A percentile compares a stretch with the other conserved stretches of the same genome.
Conservation (phyloP, 1,140 invertebrate genomes). For the Pseudoatta argentina region DNA sequence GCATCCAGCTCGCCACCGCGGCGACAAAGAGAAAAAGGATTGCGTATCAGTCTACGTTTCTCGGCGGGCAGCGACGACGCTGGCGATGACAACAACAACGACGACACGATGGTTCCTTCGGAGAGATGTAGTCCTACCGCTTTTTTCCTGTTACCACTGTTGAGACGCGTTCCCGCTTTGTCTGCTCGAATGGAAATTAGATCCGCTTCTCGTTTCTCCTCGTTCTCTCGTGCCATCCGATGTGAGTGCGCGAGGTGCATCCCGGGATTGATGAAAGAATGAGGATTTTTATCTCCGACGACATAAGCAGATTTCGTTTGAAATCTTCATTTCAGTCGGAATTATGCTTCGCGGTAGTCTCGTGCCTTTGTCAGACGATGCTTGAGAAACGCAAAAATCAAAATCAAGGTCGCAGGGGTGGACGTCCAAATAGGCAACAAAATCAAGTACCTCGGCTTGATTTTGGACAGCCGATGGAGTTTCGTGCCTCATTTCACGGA, state of each 20-base stretch:
- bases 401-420: too few species aligned
- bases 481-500: too few species aligned
- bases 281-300: slow-evolving; percentile 35
- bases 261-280: slow-evolving; percentile 40
- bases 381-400: too few species aligned
- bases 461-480: too few species aligned
- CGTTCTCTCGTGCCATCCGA: background rate
- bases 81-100: background rate
- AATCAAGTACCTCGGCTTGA: too few species aligned
- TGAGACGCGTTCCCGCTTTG: slow-evolving; percentile 35
- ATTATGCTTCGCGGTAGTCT: slow-evolving; percentile 24
- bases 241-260: background rate
- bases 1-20: background rate
- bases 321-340: slow-evolving; percentile 51
- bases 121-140: slow-evolving; percentile 46
- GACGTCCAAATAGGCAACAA: too few species aligned
- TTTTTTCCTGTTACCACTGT: slow-evolving; percentile 40
- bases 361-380: slow-evolving; percentile 15
- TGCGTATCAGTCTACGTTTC: slow-evolving; percentile 38
- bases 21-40: slow-evolving; percentile 41
- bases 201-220: slow-evolving; percentile 29
- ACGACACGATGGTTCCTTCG: background rate
- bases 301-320: slow-evolving; percentile 46
- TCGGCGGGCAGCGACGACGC: background rate
- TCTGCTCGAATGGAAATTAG: slow-evolving; percentile 57